Base-by-base conservation (phyloP, 2,113 vertebrate species). In the Stomatorhinus ivindoensis region DNA sequence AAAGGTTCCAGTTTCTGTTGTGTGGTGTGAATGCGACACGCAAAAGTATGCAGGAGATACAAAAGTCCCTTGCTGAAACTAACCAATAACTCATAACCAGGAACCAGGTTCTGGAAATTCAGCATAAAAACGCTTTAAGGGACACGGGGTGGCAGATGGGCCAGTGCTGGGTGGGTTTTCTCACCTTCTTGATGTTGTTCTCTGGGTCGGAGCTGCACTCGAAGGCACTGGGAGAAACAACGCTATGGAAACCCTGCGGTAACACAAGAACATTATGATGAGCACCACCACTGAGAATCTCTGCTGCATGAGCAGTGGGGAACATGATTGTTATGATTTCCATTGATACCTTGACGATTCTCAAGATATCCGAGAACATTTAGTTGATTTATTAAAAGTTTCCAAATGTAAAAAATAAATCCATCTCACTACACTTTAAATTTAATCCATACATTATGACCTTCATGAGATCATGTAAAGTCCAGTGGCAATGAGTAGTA, bases 141-240 rank as follows among this genome's bases (percentile, higher is more conserved):
- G 44, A 55, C 17, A 31, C 1, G n/a, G 21, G 73, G 35, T 1
- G 44, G 51, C 9, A 69, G 15, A 44, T 7, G 27, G 8, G 19
- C 48, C 24, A 50, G 21, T 46, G 35, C 17, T 42, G 50, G 48
- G 4, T 21, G 31, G 10, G 86, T 7, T 17, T 44, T 53, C 91
- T 94, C 82, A 96, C 95, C 95, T 95, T 96, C 93, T 96, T 96
- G 90, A 95, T 92, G 87, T 89, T 93, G 87, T 92, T 95, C 91
- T 95, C 95, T 0, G 91, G 91, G 91, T 96, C 96, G 13, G 94
- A 94, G 92, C 90, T 93, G 73, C 92, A 94, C 87, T 96, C 95
- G 0, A 93, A 94, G 50, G 93, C 93, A 2, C 88, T 92, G 84
- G 94, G 92, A 87, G 95, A 94, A 65, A 94, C 92, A 31, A 94